Percentiles rank a stretch among this genome's conserved stretches.
Evolutionary conservation across 2,797 vertebrate species (phyloP).

Genomic region (Limnodromus scolopaceus): DNA sequence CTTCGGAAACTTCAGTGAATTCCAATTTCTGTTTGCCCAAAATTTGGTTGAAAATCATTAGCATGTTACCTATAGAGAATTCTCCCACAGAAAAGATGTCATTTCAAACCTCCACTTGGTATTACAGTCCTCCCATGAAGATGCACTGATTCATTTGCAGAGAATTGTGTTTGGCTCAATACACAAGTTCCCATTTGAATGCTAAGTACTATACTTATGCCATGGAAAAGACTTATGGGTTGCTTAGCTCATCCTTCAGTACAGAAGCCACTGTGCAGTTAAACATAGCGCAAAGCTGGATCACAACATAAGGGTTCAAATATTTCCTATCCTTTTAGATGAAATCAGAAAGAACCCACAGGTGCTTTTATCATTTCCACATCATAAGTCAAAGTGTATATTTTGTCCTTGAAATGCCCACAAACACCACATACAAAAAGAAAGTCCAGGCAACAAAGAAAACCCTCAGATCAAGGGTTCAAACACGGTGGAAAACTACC

Average conservation of each 20-base stretch:
- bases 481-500: neutral
- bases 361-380: neutral
- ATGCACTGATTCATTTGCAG: conserved; percentile 9
- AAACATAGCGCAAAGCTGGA: neutral
- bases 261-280: neutral
- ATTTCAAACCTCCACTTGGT: conserved; percentile 16
- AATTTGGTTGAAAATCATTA: neutral
- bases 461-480: neutral
- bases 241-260: neutral
- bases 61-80: neutral
- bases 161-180: conserved; percentile 25
- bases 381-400: neutral
- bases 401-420: neutral
- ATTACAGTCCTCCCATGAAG: neutral
- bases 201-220: neutral
- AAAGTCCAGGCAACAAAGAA: neutral
- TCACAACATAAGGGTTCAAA: neutral
- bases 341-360: neutral
- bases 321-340: neutral
- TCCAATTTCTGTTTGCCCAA: neutral
- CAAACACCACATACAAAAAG: neutral
- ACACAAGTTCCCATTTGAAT: neutral
- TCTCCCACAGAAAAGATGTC: neutral
- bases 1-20: neutral
- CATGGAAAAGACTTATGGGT: neutral